These are phyloP conservation scores for Brachionus koreanus DNA, from an alignment of 1,140 invertebrate species.

Conservation along the genomic window DNA sequence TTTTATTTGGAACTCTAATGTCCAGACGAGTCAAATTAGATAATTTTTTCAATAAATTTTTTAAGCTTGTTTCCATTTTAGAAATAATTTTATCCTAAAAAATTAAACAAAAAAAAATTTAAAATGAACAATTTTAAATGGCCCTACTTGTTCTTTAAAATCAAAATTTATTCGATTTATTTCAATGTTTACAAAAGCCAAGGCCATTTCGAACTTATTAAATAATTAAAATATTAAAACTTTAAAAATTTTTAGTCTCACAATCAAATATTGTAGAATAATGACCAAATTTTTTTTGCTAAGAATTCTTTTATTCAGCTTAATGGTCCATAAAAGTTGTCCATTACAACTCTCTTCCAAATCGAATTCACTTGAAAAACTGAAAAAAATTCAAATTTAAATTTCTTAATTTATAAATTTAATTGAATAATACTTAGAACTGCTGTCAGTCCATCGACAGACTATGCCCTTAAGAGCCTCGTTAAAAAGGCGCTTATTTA, in stretches of 20 bases:
- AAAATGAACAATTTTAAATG: not conserved
- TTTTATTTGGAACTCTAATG: not conserved
- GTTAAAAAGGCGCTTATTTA: slow-evolving; percentile 14
- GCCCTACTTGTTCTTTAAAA: not conserved
- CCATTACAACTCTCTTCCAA: slow-evolving; percentile 8
- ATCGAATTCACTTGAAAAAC: slow-evolving; percentile 13
- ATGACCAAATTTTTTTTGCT: not conserved
- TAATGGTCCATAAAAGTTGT: not conserved
- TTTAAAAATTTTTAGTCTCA: not conserved
- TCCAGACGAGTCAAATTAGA: not conserved
- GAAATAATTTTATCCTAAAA: not conserved
- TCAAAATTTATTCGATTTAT: slow-evolving; percentile 5
- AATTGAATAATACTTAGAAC: not conserved
- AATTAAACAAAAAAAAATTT: not conserved
- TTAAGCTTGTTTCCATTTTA: slow-evolving; percentile 8
- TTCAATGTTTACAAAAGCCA: slow-evolving; percentile 18
- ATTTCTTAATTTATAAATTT: not conserved
- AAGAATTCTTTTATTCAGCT: not conserved
- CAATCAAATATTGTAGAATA: slow-evolving; percentile 9
- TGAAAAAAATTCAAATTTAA: not conserved
- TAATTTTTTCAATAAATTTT: not conserved
- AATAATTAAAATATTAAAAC: not conserved
- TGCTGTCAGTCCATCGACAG: not conserved
- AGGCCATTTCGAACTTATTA: not conserved
- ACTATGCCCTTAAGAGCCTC: not conserved